Conservation (phyloP, 2,113 vertebrate genomes). For the Odontesthes bonariensis region DNA sequence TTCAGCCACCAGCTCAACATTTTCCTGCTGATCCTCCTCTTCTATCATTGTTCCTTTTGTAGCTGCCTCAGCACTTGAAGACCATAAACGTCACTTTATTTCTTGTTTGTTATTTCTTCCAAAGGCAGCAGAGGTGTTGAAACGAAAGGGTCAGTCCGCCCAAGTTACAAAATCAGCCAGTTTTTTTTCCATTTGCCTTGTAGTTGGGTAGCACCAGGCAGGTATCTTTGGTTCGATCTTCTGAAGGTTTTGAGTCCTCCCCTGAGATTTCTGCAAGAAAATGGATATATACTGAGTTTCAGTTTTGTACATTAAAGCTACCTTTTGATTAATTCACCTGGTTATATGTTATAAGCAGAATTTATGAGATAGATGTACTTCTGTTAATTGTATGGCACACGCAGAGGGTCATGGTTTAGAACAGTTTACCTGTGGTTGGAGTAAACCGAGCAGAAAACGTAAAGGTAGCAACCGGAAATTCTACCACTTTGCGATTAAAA, state of each 20-base stretch:
- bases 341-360: too few species aligned
- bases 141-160: background rate
- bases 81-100: slow-evolving; percentile 36
- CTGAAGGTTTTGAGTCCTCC: background rate
- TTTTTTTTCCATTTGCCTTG: background rate
- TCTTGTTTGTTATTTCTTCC: slow-evolving; percentile 44
- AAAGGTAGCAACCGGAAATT: too few species aligned
- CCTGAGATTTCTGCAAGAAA: background rate
- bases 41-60: slow-evolving; percentile 45
- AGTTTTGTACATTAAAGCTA: background rate
- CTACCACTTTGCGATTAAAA: too few species aligned
- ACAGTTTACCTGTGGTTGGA: too few species aligned
- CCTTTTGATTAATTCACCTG: background rate
- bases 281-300: background rate
- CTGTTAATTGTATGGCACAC: too few species aligned
- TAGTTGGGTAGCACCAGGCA: background rate
- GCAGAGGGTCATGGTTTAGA: too few species aligned
- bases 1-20: slow-evolving; percentile 53
- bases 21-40: slow-evolving; percentile 42
- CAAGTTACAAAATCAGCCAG: slow-evolving; percentile 1
- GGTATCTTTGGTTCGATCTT: slow-evolving; percentile 3
- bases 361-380: too few species aligned
- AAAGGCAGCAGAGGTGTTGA: slow-evolving; percentile 11
- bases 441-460: too few species aligned
- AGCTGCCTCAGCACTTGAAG: slow-evolving; percentile 55